These are phyloP conservation scores for Microhierax caerulescens DNA, from an alignment of 2,797 vertebrate species.

Conservation along the genomic window DNA sequence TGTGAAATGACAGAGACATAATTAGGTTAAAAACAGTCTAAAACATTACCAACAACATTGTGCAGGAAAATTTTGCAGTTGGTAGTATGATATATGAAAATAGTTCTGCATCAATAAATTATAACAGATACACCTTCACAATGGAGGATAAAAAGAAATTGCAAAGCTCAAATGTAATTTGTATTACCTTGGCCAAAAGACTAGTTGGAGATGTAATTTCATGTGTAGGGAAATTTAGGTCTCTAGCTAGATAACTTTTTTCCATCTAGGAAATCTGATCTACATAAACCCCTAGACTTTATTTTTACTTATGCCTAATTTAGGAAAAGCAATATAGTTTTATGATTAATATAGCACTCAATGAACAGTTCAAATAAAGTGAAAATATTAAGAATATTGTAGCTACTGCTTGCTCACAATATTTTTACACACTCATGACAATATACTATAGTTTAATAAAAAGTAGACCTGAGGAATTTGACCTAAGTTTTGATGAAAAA, in stretches of 20 bases:
- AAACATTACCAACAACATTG: not conserved
- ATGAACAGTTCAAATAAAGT: not conserved
- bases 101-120: not conserved
- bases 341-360: not conserved
- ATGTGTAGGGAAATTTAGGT: not conserved
- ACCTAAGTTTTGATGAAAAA: not conserved
- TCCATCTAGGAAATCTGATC: not conserved
- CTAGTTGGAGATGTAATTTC: not conserved
- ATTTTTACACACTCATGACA: not conserved
- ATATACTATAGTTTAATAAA: not conserved
- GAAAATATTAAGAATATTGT: not conserved
- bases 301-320: not conserved
- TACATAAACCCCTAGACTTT: not conserved
- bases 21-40: not conserved
- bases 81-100: not conserved
- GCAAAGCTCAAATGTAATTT: not conserved
- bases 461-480: not conserved
- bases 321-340: not conserved
- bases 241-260: not conserved
- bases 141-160: not conserved
- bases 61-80: not conserved
- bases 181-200: not conserved
- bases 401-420: not conserved
- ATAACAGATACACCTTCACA: not conserved
- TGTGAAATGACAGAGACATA: not conserved